phyloP scores from a whole-genome alignment of 2,888 invertebrate species.

The Nebria brevicollis region DNA sequence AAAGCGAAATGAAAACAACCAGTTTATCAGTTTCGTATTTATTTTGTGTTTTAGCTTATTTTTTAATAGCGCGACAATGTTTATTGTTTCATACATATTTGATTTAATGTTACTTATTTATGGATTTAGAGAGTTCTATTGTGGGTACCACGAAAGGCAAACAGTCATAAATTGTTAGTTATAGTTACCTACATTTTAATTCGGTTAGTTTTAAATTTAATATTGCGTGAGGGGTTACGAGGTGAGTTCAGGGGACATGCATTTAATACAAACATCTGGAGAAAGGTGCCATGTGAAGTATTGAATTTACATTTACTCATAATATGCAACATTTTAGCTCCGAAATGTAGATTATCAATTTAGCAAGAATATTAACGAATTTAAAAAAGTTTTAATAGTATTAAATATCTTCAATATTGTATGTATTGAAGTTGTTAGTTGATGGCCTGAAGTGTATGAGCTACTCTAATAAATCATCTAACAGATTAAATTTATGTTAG shows the following conservation, averaged over 20 bases:
- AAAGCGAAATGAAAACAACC: not conserved
- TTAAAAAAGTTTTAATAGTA: too few relatives aligned
- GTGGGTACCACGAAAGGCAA: slow-evolving; percentile 41
- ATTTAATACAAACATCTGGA: slow-evolving; percentile 31
- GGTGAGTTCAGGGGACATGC: slow-evolving; percentile 4
- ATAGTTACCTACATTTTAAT: not conserved
- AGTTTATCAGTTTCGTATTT: not conserved
- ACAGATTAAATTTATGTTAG: too few relatives aligned
- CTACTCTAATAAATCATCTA: too few relatives aligned
- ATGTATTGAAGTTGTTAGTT: too few relatives aligned
- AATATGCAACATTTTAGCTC: not conserved
- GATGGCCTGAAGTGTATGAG: too few relatives aligned
- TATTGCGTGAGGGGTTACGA: slow-evolving; percentile 8
- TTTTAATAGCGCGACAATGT: not conserved
- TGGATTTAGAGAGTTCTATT: not conserved
- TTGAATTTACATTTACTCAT: slow-evolving; percentile 34
- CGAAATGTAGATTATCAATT: too few relatives aligned
- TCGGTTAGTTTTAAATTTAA: not conserved
- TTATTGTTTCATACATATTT: not conserved
- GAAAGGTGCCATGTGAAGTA: slow-evolving; percentile 33
- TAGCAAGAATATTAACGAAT: too few relatives aligned
- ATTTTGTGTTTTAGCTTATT: not conserved
- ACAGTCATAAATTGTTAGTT: slow-evolving; percentile 28
- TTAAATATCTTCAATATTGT: too few relatives aligned
- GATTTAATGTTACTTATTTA: not conserved